phyloP scores from a whole-genome alignment of 1,140 invertebrate species.

The Orius laevigatus region DNA sequence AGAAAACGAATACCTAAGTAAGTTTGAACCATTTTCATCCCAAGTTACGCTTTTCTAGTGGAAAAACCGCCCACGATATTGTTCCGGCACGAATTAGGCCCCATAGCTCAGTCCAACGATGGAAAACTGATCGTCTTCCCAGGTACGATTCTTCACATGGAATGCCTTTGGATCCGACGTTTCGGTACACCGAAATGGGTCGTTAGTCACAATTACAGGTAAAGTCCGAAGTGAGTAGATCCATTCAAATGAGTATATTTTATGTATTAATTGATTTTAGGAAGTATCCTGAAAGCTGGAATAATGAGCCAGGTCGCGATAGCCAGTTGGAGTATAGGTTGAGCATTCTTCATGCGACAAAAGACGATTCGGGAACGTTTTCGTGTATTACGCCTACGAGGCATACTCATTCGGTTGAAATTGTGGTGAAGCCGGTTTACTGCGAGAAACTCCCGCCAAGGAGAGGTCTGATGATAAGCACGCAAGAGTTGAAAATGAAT shows the following conservation, averaged over 20 bases:
- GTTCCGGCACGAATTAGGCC: slow-evolving; percentile 60
- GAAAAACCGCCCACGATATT: slow-evolving; percentile 72
- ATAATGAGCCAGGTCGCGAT: slow-evolving; percentile 57
- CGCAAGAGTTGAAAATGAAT: slow-evolving; percentile 52
- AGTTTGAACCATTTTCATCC: slow-evolving; percentile 10
- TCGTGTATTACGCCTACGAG: slow-evolving; percentile 65
- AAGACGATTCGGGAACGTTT: slow-evolving; percentile 63
- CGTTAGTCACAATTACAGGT: slow-evolving; percentile 49
- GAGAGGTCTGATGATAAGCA: slow-evolving; percentile 50
- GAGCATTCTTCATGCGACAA: slow-evolving; percentile 57
- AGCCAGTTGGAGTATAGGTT: slow-evolving; percentile 63
- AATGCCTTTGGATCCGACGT: slow-evolving; percentile 68
- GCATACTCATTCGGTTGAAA: slow-evolving; percentile 60
- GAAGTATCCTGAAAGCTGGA: slow-evolving; percentile 69
- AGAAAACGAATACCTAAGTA: slow-evolving; percentile 68
- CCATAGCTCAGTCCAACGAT: slow-evolving; percentile 72
- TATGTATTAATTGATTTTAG: slow-evolving; percentile 24
- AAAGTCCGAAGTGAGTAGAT: slow-evolving; percentile 14
- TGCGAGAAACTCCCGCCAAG: slow-evolving; percentile 50
- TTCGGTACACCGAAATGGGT: slow-evolving; percentile 74
- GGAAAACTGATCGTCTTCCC: slow-evolving; percentile 70
- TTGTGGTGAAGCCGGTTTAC: slow-evolving; percentile 60
- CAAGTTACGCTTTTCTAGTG: slow-evolving; percentile 32
- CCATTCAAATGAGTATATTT: neutral
- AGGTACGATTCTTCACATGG: slow-evolving; percentile 67